A percentile compares a stretch with the other conserved stretches of the same genome.
These are phyloP conservation scores for Caranx melampygus DNA, from an alignment of 2,113 vertebrate genomes.

Conservation along the genomic window DNA sequence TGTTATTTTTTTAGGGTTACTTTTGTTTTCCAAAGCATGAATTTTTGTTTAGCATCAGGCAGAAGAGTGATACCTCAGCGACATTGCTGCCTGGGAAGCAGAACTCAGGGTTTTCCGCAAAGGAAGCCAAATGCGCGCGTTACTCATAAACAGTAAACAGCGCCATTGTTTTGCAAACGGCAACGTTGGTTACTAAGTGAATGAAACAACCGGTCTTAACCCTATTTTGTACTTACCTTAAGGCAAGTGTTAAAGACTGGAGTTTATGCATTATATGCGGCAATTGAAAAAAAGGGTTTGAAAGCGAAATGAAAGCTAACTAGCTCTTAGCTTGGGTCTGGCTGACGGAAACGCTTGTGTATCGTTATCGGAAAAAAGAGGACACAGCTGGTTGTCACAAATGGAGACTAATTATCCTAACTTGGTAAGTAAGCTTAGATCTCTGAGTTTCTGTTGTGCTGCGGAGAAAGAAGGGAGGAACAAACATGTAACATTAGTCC, in stretches of 20 bases:
- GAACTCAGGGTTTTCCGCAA: fast-evolving
- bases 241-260: background rate
- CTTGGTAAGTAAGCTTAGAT: conserved; percentile 40
- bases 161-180: conserved; percentile 55
- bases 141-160: conserved; percentile 34
- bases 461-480: background rate
- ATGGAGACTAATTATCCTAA: conserved; percentile 57
- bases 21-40: background rate
- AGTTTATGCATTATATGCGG: background rate
- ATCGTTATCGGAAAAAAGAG: background rate
- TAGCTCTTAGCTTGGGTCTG: conserved; percentile 10
- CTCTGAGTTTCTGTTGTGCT: background rate
- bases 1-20: background rate
- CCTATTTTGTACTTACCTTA: background rate
- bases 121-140: background rate
- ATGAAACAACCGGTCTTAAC: background rate
- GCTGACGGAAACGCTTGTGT: background rate
- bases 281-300: background rate
- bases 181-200: background rate
- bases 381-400: background rate
- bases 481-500: background rate
- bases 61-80: fast-evolving
- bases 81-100: background rate
- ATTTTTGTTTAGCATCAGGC: fast-evolving
- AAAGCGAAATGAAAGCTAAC: conserved; percentile 3